Evolutionary conservation across 2,113 vertebrate species (phyloP).

Genomic region (Herpetotheres cachinnans): DNA sequence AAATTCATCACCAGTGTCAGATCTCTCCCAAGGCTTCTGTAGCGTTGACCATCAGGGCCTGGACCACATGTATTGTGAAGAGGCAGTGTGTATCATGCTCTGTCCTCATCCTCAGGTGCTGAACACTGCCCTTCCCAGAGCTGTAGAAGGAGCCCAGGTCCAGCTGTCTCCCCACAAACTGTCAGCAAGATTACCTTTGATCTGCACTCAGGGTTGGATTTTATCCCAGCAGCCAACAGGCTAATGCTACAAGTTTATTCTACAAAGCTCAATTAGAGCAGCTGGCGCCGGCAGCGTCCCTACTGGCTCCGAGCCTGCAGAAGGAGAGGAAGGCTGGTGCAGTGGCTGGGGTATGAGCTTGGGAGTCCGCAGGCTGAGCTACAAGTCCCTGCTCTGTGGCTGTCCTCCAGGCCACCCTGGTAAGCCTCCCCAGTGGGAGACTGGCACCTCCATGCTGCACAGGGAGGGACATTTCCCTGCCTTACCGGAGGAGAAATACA

Average conservation of each 20-base stretch:
- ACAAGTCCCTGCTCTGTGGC: background rate
- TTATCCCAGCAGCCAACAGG: constrained; percentile 57
- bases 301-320: constrained; percentile 3
- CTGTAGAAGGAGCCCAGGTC: background rate
- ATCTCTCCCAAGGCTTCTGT: background rate
- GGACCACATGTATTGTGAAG: fast-evolving
- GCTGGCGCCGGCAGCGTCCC: constrained; percentile 14
- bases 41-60: background rate
- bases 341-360: background rate
- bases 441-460: background rate
- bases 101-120: background rate
- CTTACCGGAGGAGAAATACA: background rate
- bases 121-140: background rate
- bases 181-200: constrained; percentile 24
- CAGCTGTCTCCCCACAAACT: background rate
- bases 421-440: background rate
- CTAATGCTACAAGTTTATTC: constrained; percentile 60
- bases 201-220: constrained; percentile 32
- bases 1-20: background rate
- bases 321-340: background rate
- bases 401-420: background rate
- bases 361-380: background rate
- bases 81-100: background rate
- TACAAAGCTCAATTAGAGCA: constrained; percentile 55
- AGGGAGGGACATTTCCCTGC: background rate